Evolutionary conservation across 2,888 invertebrate genomes (phyloP).

Genomic region (Pseudococcus jackbeardsleyi): DNA sequence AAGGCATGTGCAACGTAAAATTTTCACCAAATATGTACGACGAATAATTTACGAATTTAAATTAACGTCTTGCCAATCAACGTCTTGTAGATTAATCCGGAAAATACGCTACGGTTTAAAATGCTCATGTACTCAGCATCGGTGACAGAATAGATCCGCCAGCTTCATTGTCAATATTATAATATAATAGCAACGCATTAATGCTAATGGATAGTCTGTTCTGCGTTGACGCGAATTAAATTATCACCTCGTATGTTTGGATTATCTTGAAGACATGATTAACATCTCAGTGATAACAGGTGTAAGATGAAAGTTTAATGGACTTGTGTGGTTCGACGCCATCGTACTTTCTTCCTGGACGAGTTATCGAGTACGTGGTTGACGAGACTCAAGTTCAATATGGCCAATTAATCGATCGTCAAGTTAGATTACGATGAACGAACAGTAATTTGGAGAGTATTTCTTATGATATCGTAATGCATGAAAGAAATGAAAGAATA

Average conservation of each 20-base stretch:
- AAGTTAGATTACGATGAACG: background rate
- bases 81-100: slow-evolving; percentile 27
- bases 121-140: slow-evolving; percentile 14
- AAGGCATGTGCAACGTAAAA: background rate
- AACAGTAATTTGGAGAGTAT: background rate
- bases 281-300: background rate
- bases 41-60: slow-evolving; percentile 26
- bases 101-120: slow-evolving; percentile 35
- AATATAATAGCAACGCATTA: slow-evolving; percentile 38
- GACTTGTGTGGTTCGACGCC: slow-evolving; percentile 12
- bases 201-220: slow-evolving; percentile 36
- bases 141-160: slow-evolving; percentile 31
- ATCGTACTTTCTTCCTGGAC: slow-evolving; percentile 1
- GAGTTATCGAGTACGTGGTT: background rate
- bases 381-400: background rate
- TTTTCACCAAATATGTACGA: slow-evolving; percentile 22
- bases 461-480: background rate
- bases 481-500: too few species aligned
- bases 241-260: slow-evolving; percentile 42
- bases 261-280: slow-evolving; percentile 51
- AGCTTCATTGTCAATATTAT: slow-evolving; percentile 29
- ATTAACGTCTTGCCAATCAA: slow-evolving; percentile 50
- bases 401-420: background rate
- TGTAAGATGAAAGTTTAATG: slow-evolving; percentile 45
- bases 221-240: slow-evolving; percentile 38